Evolutionary conservation across 2,797 vertebrate species (phyloP), one percentile per base, ranked within the genome.

Genomic region (Tragopan temminckii): DNA sequence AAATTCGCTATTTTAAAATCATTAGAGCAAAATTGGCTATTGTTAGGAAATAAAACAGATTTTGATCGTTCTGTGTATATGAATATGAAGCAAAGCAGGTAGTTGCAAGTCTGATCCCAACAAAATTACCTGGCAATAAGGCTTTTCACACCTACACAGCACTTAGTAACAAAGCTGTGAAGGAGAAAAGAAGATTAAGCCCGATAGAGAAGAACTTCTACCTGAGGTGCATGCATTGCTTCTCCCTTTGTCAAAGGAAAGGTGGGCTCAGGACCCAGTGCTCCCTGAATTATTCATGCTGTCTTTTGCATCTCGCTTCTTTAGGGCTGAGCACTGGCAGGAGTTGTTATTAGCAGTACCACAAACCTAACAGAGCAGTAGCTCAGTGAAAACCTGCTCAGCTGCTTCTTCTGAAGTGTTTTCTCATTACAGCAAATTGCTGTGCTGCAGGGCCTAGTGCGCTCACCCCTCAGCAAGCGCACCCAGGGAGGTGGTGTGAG

Each of bases 121-220:
- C 97, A 97, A 97, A 98, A 97, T 98, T 97, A 98, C 95, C 97
- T 90, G 89, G 94, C 97, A 97, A 97, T 97, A 95, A 95, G 55
- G 93, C 95, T 97, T 97, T 98, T 97, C 96, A 97, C 97, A 98
- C 97, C 96, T 98, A 98, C 96, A 96, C 96, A 96, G 92, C 92
- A 96, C 96, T 98, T 96, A 96, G 93, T 95, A 96, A 96, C 72
- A 89, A 94, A 96, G 97, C 95, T 84, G 77, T 95, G 86, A 96
- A 97, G 96, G 92, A 87, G 66, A 87, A 94, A 85, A 66, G 29
- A 85, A 96, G 94, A 97, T 85, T 95, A 91, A 97, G 95, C 90
- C 84, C 88, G 93, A 90, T 96, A 93, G 95, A 95, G 90, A 96
- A 95, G 96, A 97, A 97, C 95, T 97, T 94, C 87, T 96, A 94